Percentiles rank a stretch among this genome's conserved stretches.
Evolutionary conservation across 1,140 invertebrate species (phyloP).

Genomic region (Cardiocondyla obscurior): DNA sequence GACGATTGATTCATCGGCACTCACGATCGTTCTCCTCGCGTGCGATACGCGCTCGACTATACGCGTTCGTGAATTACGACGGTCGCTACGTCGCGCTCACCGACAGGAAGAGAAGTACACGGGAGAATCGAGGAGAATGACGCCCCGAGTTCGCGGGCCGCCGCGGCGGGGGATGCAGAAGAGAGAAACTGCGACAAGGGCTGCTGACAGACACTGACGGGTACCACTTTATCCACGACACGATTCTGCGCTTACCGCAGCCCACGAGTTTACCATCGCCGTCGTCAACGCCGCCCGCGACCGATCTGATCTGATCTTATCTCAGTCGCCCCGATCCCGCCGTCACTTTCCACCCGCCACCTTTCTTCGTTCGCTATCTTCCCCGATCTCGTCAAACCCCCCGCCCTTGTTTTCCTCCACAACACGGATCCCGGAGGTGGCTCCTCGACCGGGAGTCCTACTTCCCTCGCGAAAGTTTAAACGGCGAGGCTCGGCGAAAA

Average conservation of each 20-base stretch:
- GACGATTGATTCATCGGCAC: conserved; percentile 45
- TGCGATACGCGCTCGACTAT: conserved; percentile 7
- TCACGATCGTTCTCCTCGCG: conserved; percentile 21
- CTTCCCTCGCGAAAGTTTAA: neutral
- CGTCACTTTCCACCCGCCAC: conserved; percentile 18
- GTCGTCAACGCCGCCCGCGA: conserved; percentile 67
- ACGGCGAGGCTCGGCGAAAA: neutral
- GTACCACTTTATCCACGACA: conserved; percentile 82
- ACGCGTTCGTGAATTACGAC: conserved; percentile 62
- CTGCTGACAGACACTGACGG: conserved; percentile 81
- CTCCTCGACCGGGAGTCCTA: neutral
- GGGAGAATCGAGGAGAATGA: conserved; percentile 31
- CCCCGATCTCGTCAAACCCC: neutral
- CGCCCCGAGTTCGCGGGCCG: conserved; percentile 22
- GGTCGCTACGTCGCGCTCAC: conserved; percentile 10
- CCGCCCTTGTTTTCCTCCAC: neutral
- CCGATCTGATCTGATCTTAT: conserved; percentile 78
- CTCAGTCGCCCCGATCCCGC: conserved; percentile 70
- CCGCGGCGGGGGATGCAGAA: conserved; percentile 67
- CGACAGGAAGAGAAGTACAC: neutral
- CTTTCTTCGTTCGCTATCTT: conserved; percentile 20
- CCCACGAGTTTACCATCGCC: conserved; percentile 76
- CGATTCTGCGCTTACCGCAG: conserved; percentile 82
- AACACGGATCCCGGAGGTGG: neutral
- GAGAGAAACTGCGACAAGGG: conserved; percentile 73